Base-by-base conservation (phyloP, 2,888 invertebrate genomes). In the Tachina grossa region DNA sequence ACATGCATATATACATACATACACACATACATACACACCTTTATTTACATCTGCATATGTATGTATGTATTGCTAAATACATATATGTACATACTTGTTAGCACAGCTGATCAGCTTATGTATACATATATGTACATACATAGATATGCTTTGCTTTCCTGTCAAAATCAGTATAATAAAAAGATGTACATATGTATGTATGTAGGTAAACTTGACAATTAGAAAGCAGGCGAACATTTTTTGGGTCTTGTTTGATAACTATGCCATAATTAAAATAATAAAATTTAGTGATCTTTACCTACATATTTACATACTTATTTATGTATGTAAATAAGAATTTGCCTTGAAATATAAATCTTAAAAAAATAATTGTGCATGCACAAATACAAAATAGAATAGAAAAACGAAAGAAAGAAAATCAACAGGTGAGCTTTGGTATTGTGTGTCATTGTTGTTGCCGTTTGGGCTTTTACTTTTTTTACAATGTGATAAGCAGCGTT, bases 401-500 rank as follows among this genome's bases (percentile, higher is more conserved):
- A 79, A 87, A 39, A 75, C 61, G 3, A 78, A 69, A 55, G 55
- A 80, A n/a, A 51, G 53, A 31, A 87, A 89, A 89, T 88, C 91
- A 90, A 90, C 91, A 91, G 91, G 91, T 90, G 90, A 91, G 90
- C 83, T 72, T 74, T 68, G 10, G 66, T 59, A 47, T 41, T 59
- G 66, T 47, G 1, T 45, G 61, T 19, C 4, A 14, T 79, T 69
- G 47, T 71, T 71, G 13, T 47, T 71, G 53, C 47, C 57, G 16
- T 14, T 57, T 19, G 31, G 8, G 11, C 9, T 57, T 68, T 66
- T 65, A 14, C 16, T 51, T 16, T 78, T 43, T 59, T 68, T 59
- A 31, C 31, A 14, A 9, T 13, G 22, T n/a, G 31, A 31, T 31
- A 31, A 31, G 31, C 31, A 31, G 31, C 31, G 31, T 31, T 31